These are phyloP conservation scores for Danionella dracula DNA, from an alignment of 2,797 vertebrate species.

Conservation along the genomic window DNA sequence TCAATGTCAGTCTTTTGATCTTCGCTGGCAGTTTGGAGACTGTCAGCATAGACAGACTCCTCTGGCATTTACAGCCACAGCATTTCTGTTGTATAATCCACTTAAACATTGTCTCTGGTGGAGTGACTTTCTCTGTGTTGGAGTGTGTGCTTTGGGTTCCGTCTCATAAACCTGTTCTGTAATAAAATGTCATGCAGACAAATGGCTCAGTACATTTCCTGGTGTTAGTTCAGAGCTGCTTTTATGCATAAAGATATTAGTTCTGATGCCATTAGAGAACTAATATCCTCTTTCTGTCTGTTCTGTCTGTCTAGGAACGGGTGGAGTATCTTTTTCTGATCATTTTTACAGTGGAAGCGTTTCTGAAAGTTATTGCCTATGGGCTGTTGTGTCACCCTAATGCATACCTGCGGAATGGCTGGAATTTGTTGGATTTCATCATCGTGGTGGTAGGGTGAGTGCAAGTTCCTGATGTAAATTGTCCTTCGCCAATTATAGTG, in stretches of 20 bases:
- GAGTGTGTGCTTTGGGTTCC: background rate
- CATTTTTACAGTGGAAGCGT: constrained; percentile 99
- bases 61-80: constrained; percentile 6
- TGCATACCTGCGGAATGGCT: constrained; percentile 97
- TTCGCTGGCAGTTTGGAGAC: background rate
- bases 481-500: too few relatives aligned
- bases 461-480: background rate
- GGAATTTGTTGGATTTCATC: constrained; percentile 99
- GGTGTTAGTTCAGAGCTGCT: background rate
- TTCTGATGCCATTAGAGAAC: background rate
- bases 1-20: background rate
- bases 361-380: constrained; percentile 98
- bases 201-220: constrained; percentile 10
- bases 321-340: constrained; percentile 99
- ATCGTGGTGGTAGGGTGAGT: constrained; percentile 98
- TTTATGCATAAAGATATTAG: constrained; percentile 12
- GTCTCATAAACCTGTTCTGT: background rate
- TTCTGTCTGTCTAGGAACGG: constrained; percentile 79
- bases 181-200: constrained; percentile 22
- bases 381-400: constrained; percentile 98
- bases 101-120: background rate
- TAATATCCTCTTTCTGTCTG: constrained; percentile 46
- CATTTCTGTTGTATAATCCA: constrained; percentile 4
- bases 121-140: background rate
- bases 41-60: constrained; percentile 6